phyloP scores from a whole-genome alignment of 2,888 invertebrate genomes.

The Atrina japonica region DNA sequence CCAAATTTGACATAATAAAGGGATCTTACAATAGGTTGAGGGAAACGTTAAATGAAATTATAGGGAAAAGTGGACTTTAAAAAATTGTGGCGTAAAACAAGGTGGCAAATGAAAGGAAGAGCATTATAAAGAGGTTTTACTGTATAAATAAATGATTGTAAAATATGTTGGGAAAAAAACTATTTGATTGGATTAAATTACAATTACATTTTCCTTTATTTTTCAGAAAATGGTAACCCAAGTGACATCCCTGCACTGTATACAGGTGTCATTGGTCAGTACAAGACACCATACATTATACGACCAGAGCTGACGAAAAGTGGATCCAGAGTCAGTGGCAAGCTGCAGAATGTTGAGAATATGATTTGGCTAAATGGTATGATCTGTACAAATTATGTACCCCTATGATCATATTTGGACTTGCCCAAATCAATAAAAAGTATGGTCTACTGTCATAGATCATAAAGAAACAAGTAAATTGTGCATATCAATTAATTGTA shows the following conservation, averaged over 20 bases:
- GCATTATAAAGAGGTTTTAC: no score
- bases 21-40: no score
- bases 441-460: no score
- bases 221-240: conserved; percentile 65
- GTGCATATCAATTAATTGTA: not conserved
- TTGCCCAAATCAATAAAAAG: no score
- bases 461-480: not conserved
- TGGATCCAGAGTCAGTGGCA: conserved; percentile 9
- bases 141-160: not conserved
- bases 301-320: conserved; percentile 50
- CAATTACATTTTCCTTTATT: not conserved
- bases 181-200: no score
- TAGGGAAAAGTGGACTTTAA: no score
- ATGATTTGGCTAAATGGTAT: conserved; percentile 40
- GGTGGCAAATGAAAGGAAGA: no score
- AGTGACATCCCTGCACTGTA: conserved; percentile 62
- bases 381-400: conserved; percentile 3
- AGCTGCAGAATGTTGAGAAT: conserved; percentile 26
- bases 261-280: conserved; percentile 64
- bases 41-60: no score
- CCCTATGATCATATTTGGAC: no score
- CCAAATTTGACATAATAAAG: no score
- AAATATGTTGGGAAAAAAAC: not conserved
- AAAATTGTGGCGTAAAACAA: no score
- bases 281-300: conserved; percentile 63